Conservation (phyloP, 2,888 invertebrate genomes). For the Bellardia bayeri region DNA sequence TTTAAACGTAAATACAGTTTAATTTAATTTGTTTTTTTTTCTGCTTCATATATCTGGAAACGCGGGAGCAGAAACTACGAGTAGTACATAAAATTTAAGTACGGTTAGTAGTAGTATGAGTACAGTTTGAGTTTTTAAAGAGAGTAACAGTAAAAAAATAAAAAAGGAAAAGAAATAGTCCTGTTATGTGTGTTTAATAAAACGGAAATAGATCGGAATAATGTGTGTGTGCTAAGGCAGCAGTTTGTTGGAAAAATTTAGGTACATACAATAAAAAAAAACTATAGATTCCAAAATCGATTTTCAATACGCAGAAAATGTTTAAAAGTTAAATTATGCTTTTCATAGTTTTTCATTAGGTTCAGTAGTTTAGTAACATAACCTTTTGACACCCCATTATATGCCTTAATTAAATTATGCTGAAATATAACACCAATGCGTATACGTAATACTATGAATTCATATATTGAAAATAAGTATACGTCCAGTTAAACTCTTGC, state of each 20-base stretch:
- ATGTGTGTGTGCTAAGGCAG: neutral
- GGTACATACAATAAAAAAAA: neutral
- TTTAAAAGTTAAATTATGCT: too few species aligned
- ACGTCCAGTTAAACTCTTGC: too few species aligned
- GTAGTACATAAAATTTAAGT: conserved; percentile 2
- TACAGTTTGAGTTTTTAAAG: neutral
- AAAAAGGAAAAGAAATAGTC: neutral
- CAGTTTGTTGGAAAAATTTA: conserved; percentile 1
- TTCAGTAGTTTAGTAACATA: too few species aligned
- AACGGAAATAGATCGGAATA: conserved; percentile 37
- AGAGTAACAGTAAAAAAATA: neutral
- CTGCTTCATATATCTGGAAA: conserved; percentile 6
- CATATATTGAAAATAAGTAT: too few species aligned
- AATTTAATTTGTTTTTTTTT: conserved; percentile 41
- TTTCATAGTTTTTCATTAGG: too few species aligned
- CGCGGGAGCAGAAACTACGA: conserved; percentile 9
- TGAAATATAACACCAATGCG: too few species aligned
- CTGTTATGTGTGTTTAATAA: conserved; percentile 43
- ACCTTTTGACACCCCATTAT: too few species aligned
- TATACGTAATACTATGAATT: too few species aligned
- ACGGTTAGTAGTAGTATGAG: neutral
- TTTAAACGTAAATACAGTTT: neutral
- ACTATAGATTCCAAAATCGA: too few species aligned
- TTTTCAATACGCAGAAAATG: too few species aligned
- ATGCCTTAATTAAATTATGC: too few species aligned